These are phyloP conservation scores for Rhopilema esculentum DNA, from an alignment of 30 jellyfish, hydroid and myxozoan genomes.

Conservation along the genomic window DNA sequence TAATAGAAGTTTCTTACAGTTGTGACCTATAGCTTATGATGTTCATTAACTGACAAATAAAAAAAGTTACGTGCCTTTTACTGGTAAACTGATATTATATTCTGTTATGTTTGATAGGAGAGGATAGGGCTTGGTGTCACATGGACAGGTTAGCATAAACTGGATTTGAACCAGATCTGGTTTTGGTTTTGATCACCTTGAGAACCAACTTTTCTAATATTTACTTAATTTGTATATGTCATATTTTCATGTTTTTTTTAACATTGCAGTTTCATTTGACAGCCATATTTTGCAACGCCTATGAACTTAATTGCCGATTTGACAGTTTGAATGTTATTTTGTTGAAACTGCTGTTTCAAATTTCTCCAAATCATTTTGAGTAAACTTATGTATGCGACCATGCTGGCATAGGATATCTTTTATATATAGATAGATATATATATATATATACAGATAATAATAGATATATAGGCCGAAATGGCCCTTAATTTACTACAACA, in stretches of 20 bases:
- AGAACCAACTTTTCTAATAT: neutral
- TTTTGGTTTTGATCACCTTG: neutral
- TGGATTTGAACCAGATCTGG: slow-evolving; percentile 19
- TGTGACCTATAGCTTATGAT: slow-evolving; percentile 3
- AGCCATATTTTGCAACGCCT: neutral
- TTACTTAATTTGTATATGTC: neutral
- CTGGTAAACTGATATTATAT: neutral
- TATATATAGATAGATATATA: neutral
- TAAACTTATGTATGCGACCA: neutral
- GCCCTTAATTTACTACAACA: neutral
- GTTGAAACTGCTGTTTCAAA: neutral
- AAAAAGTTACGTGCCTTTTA: neutral
- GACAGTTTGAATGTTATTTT: neutral
- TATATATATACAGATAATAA: neutral
- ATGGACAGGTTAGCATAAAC: slow-evolving; percentile 6
- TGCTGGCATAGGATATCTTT: neutral
- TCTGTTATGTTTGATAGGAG: slow-evolving; percentile 56
- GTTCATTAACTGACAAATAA: neutral
- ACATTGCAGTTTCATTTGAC: neutral
- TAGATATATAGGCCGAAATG: neutral
- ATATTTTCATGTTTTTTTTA: neutral
- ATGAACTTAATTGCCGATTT: neutral
- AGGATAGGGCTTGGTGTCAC: slow-evolving; percentile 49
- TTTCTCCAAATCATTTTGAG: neutral
- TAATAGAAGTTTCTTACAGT: slow-evolving; percentile 28